These are phyloP conservation scores for Papilio helenus DNA, from an alignment of 1,140 invertebrate species.

Conservation along the genomic window DNA sequence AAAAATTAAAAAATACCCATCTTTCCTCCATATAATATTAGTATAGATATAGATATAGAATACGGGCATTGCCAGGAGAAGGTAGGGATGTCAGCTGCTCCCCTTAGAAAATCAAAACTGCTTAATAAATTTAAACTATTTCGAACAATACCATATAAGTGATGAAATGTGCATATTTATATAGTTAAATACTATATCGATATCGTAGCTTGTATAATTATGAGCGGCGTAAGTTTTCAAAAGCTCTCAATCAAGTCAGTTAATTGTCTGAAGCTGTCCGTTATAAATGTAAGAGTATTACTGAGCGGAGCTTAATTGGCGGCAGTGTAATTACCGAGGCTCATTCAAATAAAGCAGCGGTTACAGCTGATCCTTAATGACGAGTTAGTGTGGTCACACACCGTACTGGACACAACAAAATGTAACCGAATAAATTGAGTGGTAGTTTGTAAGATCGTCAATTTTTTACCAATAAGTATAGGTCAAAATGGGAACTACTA, in stretches of 20 bases:
- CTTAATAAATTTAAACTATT: too few species aligned
- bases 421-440: neutral
- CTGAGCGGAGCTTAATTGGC: slow-evolving; percentile 14
- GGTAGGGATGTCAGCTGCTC: too few species aligned
- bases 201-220: neutral
- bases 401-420: neutral
- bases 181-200: neutral
- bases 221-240: neutral
- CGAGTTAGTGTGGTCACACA: neutral
- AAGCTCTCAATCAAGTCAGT: slow-evolving; percentile 6
- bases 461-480: neutral
- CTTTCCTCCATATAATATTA: too few species aligned
- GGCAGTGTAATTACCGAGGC: slow-evolving; percentile 9
- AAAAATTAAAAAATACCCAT: too few species aligned
- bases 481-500: neutral
- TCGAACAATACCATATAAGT: too few species aligned
- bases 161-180: too few species aligned
- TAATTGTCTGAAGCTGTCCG: slow-evolving; percentile 16
- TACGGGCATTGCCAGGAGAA: too few species aligned
- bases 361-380: slow-evolving; percentile 25
- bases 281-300: slow-evolving; percentile 25
- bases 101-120: too few species aligned
- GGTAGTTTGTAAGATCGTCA: neutral
- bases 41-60: too few species aligned
- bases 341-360: slow-evolving; percentile 24